Evolutionary conservation across 2,113 vertebrate genomes (phyloP).

Genomic region (Neofelis nebulosa): DNA sequence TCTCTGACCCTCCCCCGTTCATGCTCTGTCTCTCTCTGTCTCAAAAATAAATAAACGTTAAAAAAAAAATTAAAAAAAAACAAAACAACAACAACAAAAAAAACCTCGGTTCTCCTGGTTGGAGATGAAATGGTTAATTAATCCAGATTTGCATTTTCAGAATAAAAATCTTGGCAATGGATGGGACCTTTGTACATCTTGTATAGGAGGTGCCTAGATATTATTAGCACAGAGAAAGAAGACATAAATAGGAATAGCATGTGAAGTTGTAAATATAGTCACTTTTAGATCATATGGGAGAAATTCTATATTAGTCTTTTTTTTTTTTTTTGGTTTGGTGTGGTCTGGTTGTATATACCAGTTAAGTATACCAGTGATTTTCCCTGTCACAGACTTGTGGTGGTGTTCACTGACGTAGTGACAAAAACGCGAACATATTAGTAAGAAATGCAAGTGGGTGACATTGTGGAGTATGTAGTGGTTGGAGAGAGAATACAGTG

Average conservation of each 20-base stretch:
- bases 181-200: not conserved
- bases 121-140: constrained; percentile 21
- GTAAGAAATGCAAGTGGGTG: not conserved
- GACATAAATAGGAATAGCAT: not conserved
- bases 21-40: too few relatives aligned
- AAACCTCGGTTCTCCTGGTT: not conserved
- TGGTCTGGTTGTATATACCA: not conserved
- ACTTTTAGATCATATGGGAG: not conserved
- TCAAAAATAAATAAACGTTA: too few relatives aligned
- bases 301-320: not conserved
- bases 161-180: not conserved
- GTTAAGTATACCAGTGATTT: not conserved
- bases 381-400: not conserved
- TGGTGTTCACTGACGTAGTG: not conserved
- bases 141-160: constrained; percentile 17
- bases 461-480: not conserved
- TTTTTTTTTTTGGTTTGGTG: not conserved
- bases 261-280: not conserved
- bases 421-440: not conserved
- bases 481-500: not conserved
- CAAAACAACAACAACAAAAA: too few relatives aligned
- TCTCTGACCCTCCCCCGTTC: too few relatives aligned
- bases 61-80: too few relatives aligned
- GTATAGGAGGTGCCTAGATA: not conserved
- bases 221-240: not conserved